Percentiles rank a stretch among this genome's conserved stretches.
Conservation (phyloP, 1,140 invertebrate genomes). For the Anoplolepis gracilipes region DNA sequence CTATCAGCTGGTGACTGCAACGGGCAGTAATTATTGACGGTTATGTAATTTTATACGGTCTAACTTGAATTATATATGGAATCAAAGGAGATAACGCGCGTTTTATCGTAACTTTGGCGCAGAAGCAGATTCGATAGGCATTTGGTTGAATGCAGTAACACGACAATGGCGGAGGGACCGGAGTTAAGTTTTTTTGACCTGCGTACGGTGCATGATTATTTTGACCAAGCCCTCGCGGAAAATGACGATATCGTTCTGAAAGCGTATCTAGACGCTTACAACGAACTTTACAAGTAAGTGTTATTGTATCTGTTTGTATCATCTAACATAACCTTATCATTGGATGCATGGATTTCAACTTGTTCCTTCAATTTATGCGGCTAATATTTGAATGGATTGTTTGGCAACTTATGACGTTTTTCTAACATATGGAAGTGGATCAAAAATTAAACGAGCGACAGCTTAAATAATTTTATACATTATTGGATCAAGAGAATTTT, state of each 20-base stretch:
- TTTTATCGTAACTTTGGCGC: conserved; percentile 28
- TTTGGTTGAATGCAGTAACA: conserved; percentile 2
- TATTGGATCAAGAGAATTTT: neutral
- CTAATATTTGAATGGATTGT: neutral
- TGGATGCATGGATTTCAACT: neutral
- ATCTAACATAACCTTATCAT: conserved; percentile 47
- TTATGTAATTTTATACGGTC: neutral
- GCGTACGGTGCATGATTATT: conserved; percentile 82
- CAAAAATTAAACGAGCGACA: neutral
- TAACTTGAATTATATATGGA: neutral
- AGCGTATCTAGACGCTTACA: conserved; percentile 85
- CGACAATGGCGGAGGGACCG: conserved; percentile 81
- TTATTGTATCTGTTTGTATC: neutral
- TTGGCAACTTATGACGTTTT: neutral
- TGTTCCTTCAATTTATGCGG: neutral
- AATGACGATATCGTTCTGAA: conserved; percentile 85
- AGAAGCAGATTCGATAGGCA: neutral
- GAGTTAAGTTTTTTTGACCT: conserved; percentile 82
- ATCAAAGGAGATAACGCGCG: conserved; percentile 31
- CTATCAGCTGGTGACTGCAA: neutral
- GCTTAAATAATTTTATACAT: neutral
- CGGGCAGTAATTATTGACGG: neutral
- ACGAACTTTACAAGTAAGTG: conserved; percentile 86
- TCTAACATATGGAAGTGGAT: neutral
- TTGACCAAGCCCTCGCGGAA: conserved; percentile 82